Evolutionary conservation across 2,113 vertebrate species (phyloP), one percentile per base, ranked within the genome.

Genomic region (Trematomus loennbergii): DNA sequence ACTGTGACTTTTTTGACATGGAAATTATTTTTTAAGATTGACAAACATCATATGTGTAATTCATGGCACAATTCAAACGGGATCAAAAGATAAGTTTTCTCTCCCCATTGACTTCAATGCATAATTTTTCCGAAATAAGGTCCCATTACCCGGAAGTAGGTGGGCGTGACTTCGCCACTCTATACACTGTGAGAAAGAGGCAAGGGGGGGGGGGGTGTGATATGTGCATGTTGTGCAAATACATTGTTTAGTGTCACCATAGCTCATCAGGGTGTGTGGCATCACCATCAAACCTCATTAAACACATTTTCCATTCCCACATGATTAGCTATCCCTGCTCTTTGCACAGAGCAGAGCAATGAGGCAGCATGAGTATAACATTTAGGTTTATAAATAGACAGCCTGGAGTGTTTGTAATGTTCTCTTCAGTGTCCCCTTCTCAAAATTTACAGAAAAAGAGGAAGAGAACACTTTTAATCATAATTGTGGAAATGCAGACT

Each of bases 301-400:
- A 54, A 71, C 52, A 61, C 57, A 65, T 80, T 82, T 74, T 82
- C 52, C 29, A 43, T 55, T 60, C 49, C 57, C 40, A 59, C 49
- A 58, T 66, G 54, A 71, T 57, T 40, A 13, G 18, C 45, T 40
- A 17, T 58, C 46, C 17, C 25, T 72, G 15, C 12, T 45, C 70
- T 46, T 55, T 55, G 52, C 49, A 25, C 13, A 57, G n/a, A 52
- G 36, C 22, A 11, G 16, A 46, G n/a, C 36, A 33, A 60, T 18
- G 43, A 80, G 45, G 59, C 43, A 9, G 43, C 29, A 5, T 65
- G 62, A 60, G 12, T 53, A 72, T 40, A 72, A 62, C 36, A 54
- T 11, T 49, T 40, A 33, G 18, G 8, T 66, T 76, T 78, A 66
- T 69, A 55, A 57, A 78, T 68, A 25, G 48, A 59, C 17, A 18